A percentile compares a stretch with the other conserved stretches of the same genome.
phyloP scores from a whole-genome alignment of 1,140 invertebrate genomes.

The Leptopilina boulardi region DNA sequence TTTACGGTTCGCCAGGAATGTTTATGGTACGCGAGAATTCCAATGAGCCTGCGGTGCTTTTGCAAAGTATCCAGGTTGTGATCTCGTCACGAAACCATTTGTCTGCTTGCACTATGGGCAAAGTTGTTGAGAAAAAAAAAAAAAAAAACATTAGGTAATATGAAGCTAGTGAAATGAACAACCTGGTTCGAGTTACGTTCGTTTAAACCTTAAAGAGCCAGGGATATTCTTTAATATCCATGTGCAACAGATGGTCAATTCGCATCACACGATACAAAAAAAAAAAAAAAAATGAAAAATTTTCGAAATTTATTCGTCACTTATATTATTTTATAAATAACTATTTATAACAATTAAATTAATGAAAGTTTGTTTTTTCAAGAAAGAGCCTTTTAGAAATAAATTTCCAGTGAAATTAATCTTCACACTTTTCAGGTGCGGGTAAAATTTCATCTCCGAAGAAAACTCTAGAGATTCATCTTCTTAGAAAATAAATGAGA shows the following conservation, averaged over 20 bases:
- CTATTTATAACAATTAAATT: too few species aligned
- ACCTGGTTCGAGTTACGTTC: constrained; percentile 49
- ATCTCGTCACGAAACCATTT: constrained; percentile 5
- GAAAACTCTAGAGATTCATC: background rate
- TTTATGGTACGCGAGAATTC: constrained; percentile 41
- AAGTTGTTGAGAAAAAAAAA: constrained; percentile 41
- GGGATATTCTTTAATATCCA: constrained; percentile 43
- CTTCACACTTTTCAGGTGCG: background rate
- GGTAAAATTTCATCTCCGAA: background rate
- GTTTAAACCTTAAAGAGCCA: constrained; percentile 34
- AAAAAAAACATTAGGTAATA: constrained; percentile 41
- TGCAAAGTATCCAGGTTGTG: background rate
- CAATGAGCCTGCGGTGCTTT: constrained; percentile 33
- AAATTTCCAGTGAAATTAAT: too few species aligned
- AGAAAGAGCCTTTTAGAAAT: too few species aligned
- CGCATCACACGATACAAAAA: constrained; percentile 39
- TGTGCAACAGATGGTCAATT: constrained; percentile 57
- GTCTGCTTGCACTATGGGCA: constrained; percentile 36
- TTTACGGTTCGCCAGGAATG: constrained; percentile 50
- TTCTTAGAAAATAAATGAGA: constrained; percentile 14
- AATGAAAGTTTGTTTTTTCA: too few species aligned
- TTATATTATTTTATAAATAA: too few species aligned
- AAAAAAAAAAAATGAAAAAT: constrained; percentile 33
- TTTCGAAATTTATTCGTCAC: too few species aligned
- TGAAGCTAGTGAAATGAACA: constrained; percentile 48